Base-by-base conservation (phyloP, 2,797 vertebrate species). In the Notoglanidium macrostoma region DNA sequence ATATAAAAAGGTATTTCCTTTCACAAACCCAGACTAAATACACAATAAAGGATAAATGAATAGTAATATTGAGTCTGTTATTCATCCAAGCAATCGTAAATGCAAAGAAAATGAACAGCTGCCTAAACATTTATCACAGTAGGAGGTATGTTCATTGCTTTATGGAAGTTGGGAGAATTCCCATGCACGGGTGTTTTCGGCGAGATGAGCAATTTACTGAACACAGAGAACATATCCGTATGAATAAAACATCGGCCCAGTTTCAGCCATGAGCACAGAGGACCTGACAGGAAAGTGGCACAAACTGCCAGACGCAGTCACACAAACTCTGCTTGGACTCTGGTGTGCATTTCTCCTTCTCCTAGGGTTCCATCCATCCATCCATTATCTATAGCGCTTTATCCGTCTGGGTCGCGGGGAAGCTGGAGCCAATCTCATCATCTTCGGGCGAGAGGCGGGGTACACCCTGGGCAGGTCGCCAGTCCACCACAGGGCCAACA, bases 171-270 rank as follows among this genome's bases (percentile, higher is more conserved):
- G 90, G 88, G 40, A 85, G 91, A 94, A 92, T 93, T 91, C 85
- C 90, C 88, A 91, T 87, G 90, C 87, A 92, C 91, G 83, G 84
- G 73, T 70, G 76, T 85, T 81, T 88, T 83, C 84, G 65, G 88
- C 72, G 70, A 91, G 83, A 59, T 84, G 90, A 91, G 87, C 92
- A 91, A 91, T 93, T 93, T 93, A 92, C 92, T 29, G 86, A 91
- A 87, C 70, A 67, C 86, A 85, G 82, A 80, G 80, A 87, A 85
- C 70, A 83, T 86, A 87, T 90, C 85, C 89, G 93, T 90, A 95
- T 94, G 93, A 95, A 95, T 95, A 91, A 86, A 94, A 94, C 91
- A 94, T 94, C 87, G 90, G 78, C 88, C 89, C 87, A 89, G 91
- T 90, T 90, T 88, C 88, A 89, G 92, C 93, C 92, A 92, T 92